These are phyloP conservation scores for Girardinichthys multiradiatus DNA, from an alignment of 2,113 vertebrate species.

Conservation along the genomic window DNA sequence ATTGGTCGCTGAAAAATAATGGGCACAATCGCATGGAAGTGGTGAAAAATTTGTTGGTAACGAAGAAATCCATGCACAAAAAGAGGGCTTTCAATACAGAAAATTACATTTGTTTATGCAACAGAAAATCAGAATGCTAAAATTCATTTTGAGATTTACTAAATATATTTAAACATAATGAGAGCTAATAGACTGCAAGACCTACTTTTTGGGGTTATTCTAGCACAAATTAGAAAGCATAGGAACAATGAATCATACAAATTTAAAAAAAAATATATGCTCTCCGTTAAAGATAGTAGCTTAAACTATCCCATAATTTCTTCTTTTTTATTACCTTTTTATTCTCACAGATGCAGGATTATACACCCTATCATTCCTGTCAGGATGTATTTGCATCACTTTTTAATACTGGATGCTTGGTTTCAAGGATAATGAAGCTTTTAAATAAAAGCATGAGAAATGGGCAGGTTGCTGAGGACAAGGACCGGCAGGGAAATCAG, in stretches of 20 bases:
- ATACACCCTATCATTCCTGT: conserved; percentile 29
- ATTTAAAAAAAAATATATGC: neutral
- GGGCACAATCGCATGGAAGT: neutral
- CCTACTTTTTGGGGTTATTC: neutral
- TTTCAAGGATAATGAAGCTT: conserved; percentile 69
- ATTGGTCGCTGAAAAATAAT: neutral
- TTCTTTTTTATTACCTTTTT: conserved; percentile 10
- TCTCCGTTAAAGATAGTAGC: neutral
- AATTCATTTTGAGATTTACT: neutral
- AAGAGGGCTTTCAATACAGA: neutral
- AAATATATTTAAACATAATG: neutral
- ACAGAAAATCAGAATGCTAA: neutral
- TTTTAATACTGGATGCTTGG: conserved; percentile 46
- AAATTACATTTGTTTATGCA: neutral
- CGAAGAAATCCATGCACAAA: neutral
- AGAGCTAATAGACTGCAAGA: neutral
- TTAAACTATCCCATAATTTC: neutral
- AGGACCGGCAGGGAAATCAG: conserved; percentile 71
- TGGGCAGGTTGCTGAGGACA: conserved; percentile 63
- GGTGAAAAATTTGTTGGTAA: neutral
- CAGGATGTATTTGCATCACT: conserved; percentile 39
- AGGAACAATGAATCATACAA: neutral
- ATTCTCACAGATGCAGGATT: conserved; percentile 7
- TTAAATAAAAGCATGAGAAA: conserved; percentile 63
- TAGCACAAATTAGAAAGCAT: neutral